phyloP scores from a whole-genome alignment of 1,140 invertebrate species.

The Choristoneura fumiferana region DNA sequence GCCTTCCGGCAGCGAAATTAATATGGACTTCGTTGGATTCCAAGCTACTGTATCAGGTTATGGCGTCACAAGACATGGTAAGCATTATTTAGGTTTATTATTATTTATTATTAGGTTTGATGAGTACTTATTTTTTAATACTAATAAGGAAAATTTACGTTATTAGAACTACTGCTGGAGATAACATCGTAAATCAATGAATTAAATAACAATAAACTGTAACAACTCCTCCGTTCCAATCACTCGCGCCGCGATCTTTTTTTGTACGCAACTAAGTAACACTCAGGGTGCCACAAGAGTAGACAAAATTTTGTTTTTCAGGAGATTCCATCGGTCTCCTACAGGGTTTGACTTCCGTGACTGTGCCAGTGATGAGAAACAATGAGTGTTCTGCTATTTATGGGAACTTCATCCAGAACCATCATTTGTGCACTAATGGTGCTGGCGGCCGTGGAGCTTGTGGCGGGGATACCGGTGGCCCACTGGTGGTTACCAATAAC shows the following conservation, averaged over 20 bases:
- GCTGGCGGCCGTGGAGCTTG: slow-evolving; percentile 33
- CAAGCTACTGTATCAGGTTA: slow-evolving; percentile 36
- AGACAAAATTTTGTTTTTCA: slow-evolving; percentile 23
- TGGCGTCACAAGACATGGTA: slow-evolving; percentile 40
- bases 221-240: too few species aligned
- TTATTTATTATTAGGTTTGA: slow-evolving; percentile 2
- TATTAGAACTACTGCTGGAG: too few species aligned
- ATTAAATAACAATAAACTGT: too few species aligned
- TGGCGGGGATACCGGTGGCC: slow-evolving; percentile 72
- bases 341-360: slow-evolving; percentile 35
- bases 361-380: slow-evolving; percentile 40
- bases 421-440: slow-evolving; percentile 43
- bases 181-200: too few species aligned
- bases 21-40: slow-evolving; percentile 29
- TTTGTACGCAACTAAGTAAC: too few species aligned
- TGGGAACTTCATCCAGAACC: slow-evolving; percentile 33
- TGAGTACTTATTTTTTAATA: too few species aligned
- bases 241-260: too few species aligned
- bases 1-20: slow-evolving; percentile 35
- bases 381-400: slow-evolving; percentile 31
- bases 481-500: slow-evolving; percentile 47
- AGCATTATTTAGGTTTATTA: slow-evolving; percentile 17
- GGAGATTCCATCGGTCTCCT: slow-evolving; percentile 22
- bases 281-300: too few species aligned
- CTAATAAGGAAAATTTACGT: too few species aligned